A percentile compares a stretch with the other conserved stretches of the same genome.
phyloP scores from a whole-genome alignment of 2,888 invertebrate species.

The Antitype chi region DNA sequence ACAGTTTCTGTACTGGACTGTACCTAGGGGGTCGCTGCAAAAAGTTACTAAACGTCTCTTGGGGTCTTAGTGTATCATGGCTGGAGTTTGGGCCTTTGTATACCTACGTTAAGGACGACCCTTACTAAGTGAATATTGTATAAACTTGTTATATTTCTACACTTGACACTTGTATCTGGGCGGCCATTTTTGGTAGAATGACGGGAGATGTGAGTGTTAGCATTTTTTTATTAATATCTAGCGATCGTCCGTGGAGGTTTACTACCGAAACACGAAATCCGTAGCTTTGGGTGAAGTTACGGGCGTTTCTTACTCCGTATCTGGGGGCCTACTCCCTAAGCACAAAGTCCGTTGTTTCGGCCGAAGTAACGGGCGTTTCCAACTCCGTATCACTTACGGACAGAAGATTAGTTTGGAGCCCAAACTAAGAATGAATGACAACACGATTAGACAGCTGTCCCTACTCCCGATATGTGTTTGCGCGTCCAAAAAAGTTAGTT shows the following conservation, averaged over 20 bases:
- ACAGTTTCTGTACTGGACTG: constrained; percentile 63
- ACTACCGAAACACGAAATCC: neutral
- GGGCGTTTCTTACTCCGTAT: too few species aligned
- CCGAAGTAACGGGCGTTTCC: too few species aligned
- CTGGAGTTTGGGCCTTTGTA: constrained; percentile 44
- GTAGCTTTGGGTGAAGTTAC: too few species aligned
- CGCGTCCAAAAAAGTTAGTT: too few species aligned
- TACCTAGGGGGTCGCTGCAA: constrained; percentile 51
- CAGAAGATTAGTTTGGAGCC: too few species aligned
- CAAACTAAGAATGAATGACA: too few species aligned
- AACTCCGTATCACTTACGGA: too few species aligned
- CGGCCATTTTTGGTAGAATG: constrained; percentile 10
- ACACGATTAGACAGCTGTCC: too few species aligned
- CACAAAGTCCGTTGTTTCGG: too few species aligned
- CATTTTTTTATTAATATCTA: neutral
- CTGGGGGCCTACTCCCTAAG: too few species aligned
- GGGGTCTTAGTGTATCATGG: constrained; percentile 63
- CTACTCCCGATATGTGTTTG: too few species aligned
- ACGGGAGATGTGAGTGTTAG: neutral
- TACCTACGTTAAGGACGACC: constrained; percentile 25
- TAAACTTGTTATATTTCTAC: constrained; percentile 41
- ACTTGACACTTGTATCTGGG: neutral
- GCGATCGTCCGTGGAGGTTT: neutral
- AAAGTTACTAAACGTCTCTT: constrained; percentile 66
- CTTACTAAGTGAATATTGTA: constrained; percentile 60